Evolutionary conservation across 2,113 vertebrate species (phyloP).

Genomic region (Hippocampus abdominalis): DNA sequence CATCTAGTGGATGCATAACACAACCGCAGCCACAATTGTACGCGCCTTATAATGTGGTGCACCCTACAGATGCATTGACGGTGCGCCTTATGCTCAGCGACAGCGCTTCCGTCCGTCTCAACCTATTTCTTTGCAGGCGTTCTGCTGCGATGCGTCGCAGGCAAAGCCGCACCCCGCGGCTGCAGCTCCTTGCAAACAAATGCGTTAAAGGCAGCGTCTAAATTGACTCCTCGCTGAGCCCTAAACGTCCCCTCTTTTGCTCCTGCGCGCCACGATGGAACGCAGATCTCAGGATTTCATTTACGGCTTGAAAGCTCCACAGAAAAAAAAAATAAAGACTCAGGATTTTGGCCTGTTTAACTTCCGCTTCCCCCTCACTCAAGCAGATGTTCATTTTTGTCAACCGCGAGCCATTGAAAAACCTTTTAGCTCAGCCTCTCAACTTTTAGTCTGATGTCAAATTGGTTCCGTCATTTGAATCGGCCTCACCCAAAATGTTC

Average conservation of each 20-base stretch:
- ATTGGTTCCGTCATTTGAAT: background rate
- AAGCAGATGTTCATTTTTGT: background rate
- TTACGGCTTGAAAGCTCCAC: conserved; percentile 32
- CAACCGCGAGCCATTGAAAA: background rate
- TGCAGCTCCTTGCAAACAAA: conserved; percentile 49
- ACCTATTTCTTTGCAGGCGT: conserved; percentile 47
- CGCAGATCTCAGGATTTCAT: conserved; percentile 47
- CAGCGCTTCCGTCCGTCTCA: conserved; percentile 25
- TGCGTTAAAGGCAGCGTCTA: conserved; percentile 55
- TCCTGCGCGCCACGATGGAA: conserved; percentile 50
- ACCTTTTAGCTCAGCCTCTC: background rate
- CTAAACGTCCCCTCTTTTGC: conserved; percentile 25
- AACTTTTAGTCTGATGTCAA: background rate
- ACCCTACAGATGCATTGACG: too few relatives aligned
- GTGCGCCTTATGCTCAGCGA: background rate
- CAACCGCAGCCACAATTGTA: too few relatives aligned
- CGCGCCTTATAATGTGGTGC: too few relatives aligned
- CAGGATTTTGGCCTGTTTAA: conserved; percentile 14
- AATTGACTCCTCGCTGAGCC: conserved; percentile 59
- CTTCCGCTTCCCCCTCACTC: background rate
- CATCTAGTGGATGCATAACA: too few relatives aligned
- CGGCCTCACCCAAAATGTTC: background rate
- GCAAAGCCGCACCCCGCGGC: conserved; percentile 65
- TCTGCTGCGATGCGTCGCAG: conserved; percentile 60
- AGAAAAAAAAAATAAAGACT: conserved; percentile 30